phyloP scores from a whole-genome alignment of 2,113 vertebrate species.

The Pantherophis guttatus region DNA sequence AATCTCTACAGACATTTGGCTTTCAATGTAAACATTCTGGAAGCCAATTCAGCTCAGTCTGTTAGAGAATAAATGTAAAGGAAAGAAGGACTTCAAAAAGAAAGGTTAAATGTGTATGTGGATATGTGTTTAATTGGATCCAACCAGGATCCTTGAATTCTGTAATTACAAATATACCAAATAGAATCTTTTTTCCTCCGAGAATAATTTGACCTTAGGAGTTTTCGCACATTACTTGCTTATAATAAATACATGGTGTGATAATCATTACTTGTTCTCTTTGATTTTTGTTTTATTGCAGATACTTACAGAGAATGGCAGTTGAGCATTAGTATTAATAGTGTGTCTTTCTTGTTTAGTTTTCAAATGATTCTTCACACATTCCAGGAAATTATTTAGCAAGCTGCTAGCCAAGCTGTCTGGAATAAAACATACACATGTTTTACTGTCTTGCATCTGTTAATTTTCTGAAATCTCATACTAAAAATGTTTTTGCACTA shows the following conservation, averaged over 20 bases:
- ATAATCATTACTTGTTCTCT: constrained; percentile 26
- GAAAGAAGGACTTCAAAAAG: neutral
- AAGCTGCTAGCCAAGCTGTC: constrained; percentile 54
- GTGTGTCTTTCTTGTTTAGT: constrained; percentile 36
- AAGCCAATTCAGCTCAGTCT: neutral
- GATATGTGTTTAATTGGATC: neutral
- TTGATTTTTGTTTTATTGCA: constrained; percentile 40
- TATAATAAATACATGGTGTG: constrained; percentile 29
- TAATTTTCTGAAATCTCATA: constrained; percentile 48
- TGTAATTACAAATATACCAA: neutral
- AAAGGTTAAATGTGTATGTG: neutral
- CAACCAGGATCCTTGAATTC: neutral
- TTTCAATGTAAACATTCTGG: neutral
- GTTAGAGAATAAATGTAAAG: neutral
- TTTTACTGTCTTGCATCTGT: constrained; percentile 57
- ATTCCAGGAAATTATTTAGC: constrained; percentile 62
- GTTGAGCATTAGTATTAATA: constrained; percentile 33
- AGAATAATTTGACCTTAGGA: constrained; percentile 14
- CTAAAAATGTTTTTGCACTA: neutral
- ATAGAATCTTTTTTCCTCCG: neutral
- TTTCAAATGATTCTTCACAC: constrained; percentile 49
- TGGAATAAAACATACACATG: constrained; percentile 57
- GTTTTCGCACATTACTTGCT: constrained; percentile 18
- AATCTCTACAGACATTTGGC: neutral
- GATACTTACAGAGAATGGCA: constrained; percentile 52